phyloP scores from a whole-genome alignment of 2,797 vertebrate species.

The Chaenodraco wilsoni region DNA sequence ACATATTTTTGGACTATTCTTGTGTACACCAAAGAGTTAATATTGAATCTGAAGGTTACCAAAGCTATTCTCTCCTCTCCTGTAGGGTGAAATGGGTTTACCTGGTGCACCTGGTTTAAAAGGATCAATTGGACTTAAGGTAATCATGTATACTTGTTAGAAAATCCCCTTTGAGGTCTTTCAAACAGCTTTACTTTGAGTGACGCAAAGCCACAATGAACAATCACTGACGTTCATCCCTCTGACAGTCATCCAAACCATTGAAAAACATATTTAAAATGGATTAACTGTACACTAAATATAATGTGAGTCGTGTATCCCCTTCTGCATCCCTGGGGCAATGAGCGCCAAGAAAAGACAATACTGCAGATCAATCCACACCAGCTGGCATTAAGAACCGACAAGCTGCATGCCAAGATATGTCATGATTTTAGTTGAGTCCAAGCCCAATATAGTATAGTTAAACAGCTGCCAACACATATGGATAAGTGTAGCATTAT shows the following conservation, averaged over 20 bases:
- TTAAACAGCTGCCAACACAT: slow-evolving; percentile 15
- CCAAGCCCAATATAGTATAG: slow-evolving; percentile 7
- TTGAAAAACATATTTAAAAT: slow-evolving; percentile 22
- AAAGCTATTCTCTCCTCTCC: slow-evolving; percentile 18
- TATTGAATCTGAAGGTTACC: not conserved
- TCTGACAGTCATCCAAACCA: slow-evolving; percentile 7
- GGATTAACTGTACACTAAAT: slow-evolving; percentile 24
- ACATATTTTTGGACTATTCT: slow-evolving; percentile 1
- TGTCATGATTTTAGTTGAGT: slow-evolving; percentile 34
- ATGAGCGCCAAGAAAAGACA: slow-evolving; percentile 23
- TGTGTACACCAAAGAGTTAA: not conserved
- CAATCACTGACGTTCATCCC: slow-evolving; percentile 24
- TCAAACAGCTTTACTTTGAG: slow-evolving; percentile 9
- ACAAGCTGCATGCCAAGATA: slow-evolving; percentile 23
- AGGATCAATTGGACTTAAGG: slow-evolving; percentile 89
- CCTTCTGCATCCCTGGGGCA: not conserved
- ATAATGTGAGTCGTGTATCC: slow-evolving; percentile 33
- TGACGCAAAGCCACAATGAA: slow-evolving; percentile 12
- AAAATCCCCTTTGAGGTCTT: slow-evolving; percentile 8
- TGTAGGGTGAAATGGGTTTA: slow-evolving; percentile 90
- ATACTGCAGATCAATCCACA: slow-evolving; percentile 25
- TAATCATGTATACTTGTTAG: slow-evolving; percentile 63
- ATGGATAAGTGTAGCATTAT: not conserved
- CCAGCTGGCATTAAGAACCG: slow-evolving; percentile 3
- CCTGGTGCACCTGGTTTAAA: slow-evolving; percentile 85